Percentiles rank a stretch among this genome's conserved stretches.
Evolutionary conservation across 1,140 invertebrate genomes (phyloP).

Genomic region (Drosophila asahinai): DNA sequence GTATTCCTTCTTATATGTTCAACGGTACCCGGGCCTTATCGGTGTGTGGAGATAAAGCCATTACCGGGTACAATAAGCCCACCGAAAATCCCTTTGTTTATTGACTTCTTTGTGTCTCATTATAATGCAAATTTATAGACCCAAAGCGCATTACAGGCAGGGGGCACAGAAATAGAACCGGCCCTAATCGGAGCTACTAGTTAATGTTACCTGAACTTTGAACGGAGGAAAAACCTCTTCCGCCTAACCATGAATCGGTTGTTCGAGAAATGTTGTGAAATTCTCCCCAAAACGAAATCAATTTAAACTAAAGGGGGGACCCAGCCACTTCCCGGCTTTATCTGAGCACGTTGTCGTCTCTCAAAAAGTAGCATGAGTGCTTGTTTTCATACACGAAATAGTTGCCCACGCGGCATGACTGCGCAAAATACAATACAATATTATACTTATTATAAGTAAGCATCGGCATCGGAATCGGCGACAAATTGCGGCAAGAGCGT

Average conservation of each 20-base stretch:
- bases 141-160: background rate
- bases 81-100: constrained; percentile 35
- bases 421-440: constrained; percentile 43
- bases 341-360: constrained; percentile 4
- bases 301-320: background rate
- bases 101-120: constrained; percentile 10
- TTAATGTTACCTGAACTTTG: background rate
- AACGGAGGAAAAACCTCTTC: background rate
- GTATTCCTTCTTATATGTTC: background rate
- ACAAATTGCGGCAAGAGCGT: constrained; percentile 31
- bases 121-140: constrained; percentile 6
- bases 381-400: constrained; percentile 30
- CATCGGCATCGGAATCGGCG: constrained; percentile 4
- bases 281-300: constrained; percentile 5
- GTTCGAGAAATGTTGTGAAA: constrained; percentile 20
- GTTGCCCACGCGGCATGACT: constrained; percentile 65
- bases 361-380: constrained; percentile 3
- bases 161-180: background rate
- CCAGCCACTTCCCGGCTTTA: constrained; percentile 6
- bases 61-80: constrained; percentile 4
- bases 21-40: constrained; percentile 17
- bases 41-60: constrained; percentile 22
- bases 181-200: background rate
- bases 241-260: background rate
- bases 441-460: constrained; percentile 11